Evolutionary conservation across 2,888 invertebrate species (phyloP), one percentile per base, ranked within the genome.

Genomic region (Melanophora roralis): DNA sequence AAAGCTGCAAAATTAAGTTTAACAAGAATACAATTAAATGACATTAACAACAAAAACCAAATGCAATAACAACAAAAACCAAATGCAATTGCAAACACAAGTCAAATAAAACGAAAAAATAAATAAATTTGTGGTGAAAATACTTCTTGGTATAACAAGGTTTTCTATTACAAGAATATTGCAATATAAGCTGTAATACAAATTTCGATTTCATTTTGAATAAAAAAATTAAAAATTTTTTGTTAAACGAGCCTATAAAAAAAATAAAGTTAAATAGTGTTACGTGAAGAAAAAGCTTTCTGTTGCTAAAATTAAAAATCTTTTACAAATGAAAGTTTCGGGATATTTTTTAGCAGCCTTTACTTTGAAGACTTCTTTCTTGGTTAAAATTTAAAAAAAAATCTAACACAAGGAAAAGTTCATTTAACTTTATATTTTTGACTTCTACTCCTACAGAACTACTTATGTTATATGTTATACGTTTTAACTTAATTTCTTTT

Each of bases 1-100:
- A 67, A 76, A 55, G 62, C 62, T 62, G 72, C 76, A 73, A 73
- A 81, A 71, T 82, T 57, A 76, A 76, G 49, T 78, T 73, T 78
- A 62, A 73, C 55, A 72, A 73, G 38, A 47, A 49, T 60, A 38
- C 49, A 78, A 75, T 78, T 59, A 78, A 71, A 74, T 78, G 72
- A 73, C 59, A 75, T 21, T 36, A 69, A 14, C 51, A 71, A 47
- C 65, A 76, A 49, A 53, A 55, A 60, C 76, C 60, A 19, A 67
- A 57, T 3, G 53, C 55, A 55, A 43, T n/a, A n/a, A n/a, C n/a
- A n/a, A n/a, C n/a, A n/a, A n/a, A n/a, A n/a, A n/a, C 62, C 9
- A 32, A 16, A 49, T 27, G 7, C 45, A 62, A 16, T 27, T 27
- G 27, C 27, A 1, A 19, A 62, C 21, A 27, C 12, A 36, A 57